phyloP scores from a whole-genome alignment of 1,140 invertebrate genomes.

The Kradibia gibbosae region DNA sequence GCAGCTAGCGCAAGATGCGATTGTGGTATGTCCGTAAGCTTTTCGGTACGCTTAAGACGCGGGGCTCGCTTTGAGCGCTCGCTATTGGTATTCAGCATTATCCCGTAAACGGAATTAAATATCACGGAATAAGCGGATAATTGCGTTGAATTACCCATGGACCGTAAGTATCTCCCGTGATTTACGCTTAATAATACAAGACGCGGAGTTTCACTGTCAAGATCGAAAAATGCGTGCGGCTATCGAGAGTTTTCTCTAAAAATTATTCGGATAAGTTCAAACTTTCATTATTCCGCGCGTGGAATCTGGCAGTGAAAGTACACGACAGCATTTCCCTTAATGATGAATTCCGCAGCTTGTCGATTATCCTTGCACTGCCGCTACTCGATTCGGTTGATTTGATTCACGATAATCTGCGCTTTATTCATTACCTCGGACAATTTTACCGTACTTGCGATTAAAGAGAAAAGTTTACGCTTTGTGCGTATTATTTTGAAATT shows the following conservation, averaged over 20 bases:
- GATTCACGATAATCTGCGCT: neutral
- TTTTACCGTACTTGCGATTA: neutral
- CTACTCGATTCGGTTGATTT: constrained; percentile 19
- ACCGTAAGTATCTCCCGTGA: neutral
- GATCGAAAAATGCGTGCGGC: neutral
- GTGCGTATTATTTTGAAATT: neutral
- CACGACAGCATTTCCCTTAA: neutral
- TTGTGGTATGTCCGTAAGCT: too few species aligned
- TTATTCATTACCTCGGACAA: neutral
- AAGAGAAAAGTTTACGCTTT: neutral
- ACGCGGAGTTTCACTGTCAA: neutral
- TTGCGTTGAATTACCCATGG: too few species aligned
- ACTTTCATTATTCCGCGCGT: constrained; percentile 6
- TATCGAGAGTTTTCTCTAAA: neutral
- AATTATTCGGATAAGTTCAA: neutral
- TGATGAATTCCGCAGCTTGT: neutral
- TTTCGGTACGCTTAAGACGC: too few species aligned
- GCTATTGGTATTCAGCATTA: too few species aligned
- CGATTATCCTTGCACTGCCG: neutral
- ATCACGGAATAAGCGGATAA: too few species aligned
- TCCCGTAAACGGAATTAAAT: too few species aligned
- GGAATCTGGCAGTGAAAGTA: constrained; percentile 6
- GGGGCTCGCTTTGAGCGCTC: too few species aligned
- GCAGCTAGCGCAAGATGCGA: too few species aligned
- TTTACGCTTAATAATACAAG: neutral